Evolutionary conservation across 2,888 invertebrate species (phyloP), one percentile per base, ranked within the genome.

Genomic region (Scaptomyza flava): DNA sequence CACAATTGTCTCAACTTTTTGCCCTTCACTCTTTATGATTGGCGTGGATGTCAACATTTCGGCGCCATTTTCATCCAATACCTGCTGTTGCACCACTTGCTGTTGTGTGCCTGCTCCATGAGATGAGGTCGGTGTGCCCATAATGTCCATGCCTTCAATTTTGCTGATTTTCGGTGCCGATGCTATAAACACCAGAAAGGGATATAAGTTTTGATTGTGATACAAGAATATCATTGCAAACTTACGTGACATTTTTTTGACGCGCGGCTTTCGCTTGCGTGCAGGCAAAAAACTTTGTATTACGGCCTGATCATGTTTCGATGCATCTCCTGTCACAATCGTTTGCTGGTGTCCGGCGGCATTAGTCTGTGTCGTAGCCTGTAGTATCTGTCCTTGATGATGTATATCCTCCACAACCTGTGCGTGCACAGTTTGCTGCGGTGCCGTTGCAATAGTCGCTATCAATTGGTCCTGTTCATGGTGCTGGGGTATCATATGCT

Each of bases 231-330:
- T 43, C 6, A 38, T 38, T 8, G 5, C 2, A 5, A 8, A 89
- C 91, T 87, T 89, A 91, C 91, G 90, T 72, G 91, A 90, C 87
- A 90, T 90, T 82, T 92, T 92, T 77, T 93, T 93, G 68, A 93
- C 92, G 71, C 93, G 92, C 66, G 93, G 93, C 87, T 93, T 94
- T 57, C 93, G 92, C 74, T 93, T 92, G 34, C 93, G 92, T 50
- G 93, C 91, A 33, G 93, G 93, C 62, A 93, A 91, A 77, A 93
- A 93, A 56, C 93, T 92, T 79, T 93, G 93, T 56, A 93, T 92
- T 23, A 91, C 91, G 52, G 82, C 82, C 86, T 82, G 82, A 41
- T 82, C 82, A 81, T 91, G 91, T 63, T 75, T 92, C 76, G 85
- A 81, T 42, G 93, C 92, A 61, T 92, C 90, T 8, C 88, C 80